These are phyloP conservation scores for Latheticus oryzae DNA, from an alignment of 2,888 invertebrate genomes.

Conservation along the genomic window DNA sequence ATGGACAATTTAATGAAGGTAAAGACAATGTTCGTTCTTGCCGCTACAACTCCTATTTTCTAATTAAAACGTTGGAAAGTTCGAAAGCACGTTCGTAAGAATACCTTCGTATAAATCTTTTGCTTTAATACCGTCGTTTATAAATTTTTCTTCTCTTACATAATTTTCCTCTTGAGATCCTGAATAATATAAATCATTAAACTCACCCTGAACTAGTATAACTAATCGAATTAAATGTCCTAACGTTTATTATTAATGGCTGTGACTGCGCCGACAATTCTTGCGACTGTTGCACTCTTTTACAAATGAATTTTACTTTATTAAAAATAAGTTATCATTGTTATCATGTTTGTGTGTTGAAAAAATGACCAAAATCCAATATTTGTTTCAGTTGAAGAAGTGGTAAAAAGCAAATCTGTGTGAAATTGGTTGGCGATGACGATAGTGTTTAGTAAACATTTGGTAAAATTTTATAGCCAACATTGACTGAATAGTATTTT, in stretches of 20 bases:
- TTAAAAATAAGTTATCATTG: no score
- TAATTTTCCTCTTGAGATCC: constrained; percentile 49
- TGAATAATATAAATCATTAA: constrained; percentile 49
- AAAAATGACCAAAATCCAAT: no score
- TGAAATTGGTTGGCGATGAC: no score
- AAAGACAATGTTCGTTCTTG: constrained; percentile 38
- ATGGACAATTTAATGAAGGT: constrained; percentile 34
- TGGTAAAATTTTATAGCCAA: no score
- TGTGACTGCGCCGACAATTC: constrained; percentile 15
- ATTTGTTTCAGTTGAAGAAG: no score
- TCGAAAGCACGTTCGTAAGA: constrained; percentile 25
- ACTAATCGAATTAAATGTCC: constrained; percentile 48
- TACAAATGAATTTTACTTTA: no score
- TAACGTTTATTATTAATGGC: constrained; percentile 43
- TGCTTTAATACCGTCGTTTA: constrained; percentile 52
- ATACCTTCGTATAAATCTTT: constrained; percentile 50
- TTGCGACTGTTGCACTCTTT: no score
- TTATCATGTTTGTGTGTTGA: no score
- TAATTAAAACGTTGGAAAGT: constrained; percentile 44
- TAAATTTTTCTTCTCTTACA: constrained; percentile 50
- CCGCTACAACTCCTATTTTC: constrained; percentile 40
- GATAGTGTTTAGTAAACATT: no score
- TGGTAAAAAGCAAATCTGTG: no score
- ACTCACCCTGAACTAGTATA: constrained; percentile 40
- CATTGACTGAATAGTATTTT: no score